phyloP scores from a whole-genome alignment of 2,888 invertebrate genomes.

The Dynastes maya region DNA sequence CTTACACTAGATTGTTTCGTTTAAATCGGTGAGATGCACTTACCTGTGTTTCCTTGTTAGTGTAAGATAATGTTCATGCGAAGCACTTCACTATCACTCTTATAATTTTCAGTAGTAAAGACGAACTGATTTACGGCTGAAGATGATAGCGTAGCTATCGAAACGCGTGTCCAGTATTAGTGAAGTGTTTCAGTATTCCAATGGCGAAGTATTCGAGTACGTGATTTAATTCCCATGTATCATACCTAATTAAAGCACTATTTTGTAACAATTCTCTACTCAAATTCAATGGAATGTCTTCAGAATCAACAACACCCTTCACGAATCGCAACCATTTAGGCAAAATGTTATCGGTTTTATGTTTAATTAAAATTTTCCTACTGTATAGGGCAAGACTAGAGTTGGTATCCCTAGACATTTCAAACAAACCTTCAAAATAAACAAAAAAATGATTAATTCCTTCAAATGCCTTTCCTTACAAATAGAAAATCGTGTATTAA shows the following conservation, averaged over 20 bases:
- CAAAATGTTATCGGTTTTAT: conserved; percentile 89
- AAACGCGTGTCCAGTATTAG: too few species aligned
- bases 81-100: too few species aligned
- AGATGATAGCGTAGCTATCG: too few species aligned
- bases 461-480: conserved; percentile 7
- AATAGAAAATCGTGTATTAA: conserved; percentile 7
- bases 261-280: conserved; percentile 97
- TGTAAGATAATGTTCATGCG: too few species aligned
- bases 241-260: conserved; percentile 87
- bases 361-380: conserved; percentile 93
- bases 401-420: conserved; percentile 88
- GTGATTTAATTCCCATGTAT: too few species aligned
- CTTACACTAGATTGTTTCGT: too few species aligned
- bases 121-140: too few species aligned
- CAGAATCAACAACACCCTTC: conserved; percentile 98
- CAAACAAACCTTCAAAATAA: conserved; percentile 80
- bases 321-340: conserved; percentile 97
- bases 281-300: conserved; percentile 97
- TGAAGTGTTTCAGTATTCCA: too few species aligned
- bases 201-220: too few species aligned
- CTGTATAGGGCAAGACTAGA: conserved; percentile 93
- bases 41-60: too few species aligned
- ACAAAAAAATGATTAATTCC: background rate
- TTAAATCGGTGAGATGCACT: too few species aligned
- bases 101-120: too few species aligned